These are phyloP conservation scores for Allacma fusca DNA, from an alignment of 2,888 invertebrate genomes.

Conservation along the genomic window DNA sequence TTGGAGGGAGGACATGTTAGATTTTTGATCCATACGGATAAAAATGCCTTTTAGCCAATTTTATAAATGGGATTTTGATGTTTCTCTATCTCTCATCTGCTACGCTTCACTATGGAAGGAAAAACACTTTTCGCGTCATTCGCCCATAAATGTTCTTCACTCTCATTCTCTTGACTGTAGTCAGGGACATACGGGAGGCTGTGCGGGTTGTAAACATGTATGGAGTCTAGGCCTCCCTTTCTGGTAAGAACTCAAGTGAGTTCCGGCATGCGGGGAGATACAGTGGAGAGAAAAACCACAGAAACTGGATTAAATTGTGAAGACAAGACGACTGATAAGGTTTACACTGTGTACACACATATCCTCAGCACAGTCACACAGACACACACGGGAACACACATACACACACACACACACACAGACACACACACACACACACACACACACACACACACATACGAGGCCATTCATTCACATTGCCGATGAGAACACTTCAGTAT, in stretches of 20 bases:
- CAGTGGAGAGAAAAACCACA: slow-evolving; percentile 19
- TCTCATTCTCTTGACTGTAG: slow-evolving; percentile 17
- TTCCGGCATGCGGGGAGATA: slow-evolving; percentile 5
- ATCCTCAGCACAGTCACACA: no score
- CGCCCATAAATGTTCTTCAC: slow-evolving; percentile 31
- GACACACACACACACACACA: no score
- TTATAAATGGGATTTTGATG: slow-evolving; percentile 61
- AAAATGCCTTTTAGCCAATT: slow-evolving; percentile 60
- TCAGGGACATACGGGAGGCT: background rate
- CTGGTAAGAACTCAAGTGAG: no score
- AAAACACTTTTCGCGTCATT: slow-evolving; percentile 28
- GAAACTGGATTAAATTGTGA: background rate
- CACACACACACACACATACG: no score
- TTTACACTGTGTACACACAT: slow-evolving; percentile 11
- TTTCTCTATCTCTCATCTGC: slow-evolving; percentile 45
- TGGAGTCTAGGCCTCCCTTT: no score
- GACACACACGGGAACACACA: no score
- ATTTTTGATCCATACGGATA: slow-evolving; percentile 50
- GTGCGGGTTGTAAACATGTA: background rate
- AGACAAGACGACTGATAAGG: slow-evolving; percentile 7
- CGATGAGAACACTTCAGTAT: background rate
- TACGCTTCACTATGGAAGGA: slow-evolving; percentile 19
- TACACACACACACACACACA: no score
- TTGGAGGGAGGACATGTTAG: slow-evolving; percentile 47
- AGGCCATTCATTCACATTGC: background rate